Conservation (phyloP, 2,888 invertebrate genomes). For the Lypha dubia region DNA sequence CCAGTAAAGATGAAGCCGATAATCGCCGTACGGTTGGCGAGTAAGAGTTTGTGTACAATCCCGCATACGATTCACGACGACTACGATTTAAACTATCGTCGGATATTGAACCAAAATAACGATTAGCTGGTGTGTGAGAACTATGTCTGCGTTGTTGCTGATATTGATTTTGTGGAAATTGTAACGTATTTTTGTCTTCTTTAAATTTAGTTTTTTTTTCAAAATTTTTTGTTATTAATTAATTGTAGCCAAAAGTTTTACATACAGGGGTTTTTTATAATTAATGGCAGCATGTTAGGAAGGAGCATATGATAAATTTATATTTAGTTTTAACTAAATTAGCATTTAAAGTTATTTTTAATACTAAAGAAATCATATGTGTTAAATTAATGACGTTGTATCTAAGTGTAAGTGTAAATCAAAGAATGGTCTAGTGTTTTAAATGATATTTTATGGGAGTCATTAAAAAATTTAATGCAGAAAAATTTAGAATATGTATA, state of each 20-base stretch:
- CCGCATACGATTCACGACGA: constrained; percentile 78
- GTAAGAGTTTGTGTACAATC: constrained; percentile 75
- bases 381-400: constrained; percentile 51
- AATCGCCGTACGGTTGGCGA: constrained; percentile 79
- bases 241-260: constrained; percentile 54
- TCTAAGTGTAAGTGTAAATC: constrained; percentile 51
- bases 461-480: neutral
- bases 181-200: constrained; percentile 63
- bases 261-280: constrained; percentile 15
- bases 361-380: constrained; percentile 61
- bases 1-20: constrained; percentile 82
- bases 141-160: constrained; percentile 74
- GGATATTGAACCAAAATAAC: constrained; percentile 80
- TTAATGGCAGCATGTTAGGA: constrained; percentile 78
- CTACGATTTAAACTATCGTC: constrained; percentile 82
- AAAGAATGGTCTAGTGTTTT: neutral
- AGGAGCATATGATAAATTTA: constrained; percentile 70
- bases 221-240: constrained; percentile 39
- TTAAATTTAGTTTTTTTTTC: constrained; percentile 41
- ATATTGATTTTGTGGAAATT: constrained; percentile 73
- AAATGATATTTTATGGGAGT: constrained; percentile 30
- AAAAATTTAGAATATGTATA: neutral
- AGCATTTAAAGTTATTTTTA: constrained; percentile 72
- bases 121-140: constrained; percentile 69
- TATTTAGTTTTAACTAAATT: constrained; percentile 75